Base-by-base conservation (phyloP, 2,113 vertebrate species). In the Turdus rufiventris region DNA sequence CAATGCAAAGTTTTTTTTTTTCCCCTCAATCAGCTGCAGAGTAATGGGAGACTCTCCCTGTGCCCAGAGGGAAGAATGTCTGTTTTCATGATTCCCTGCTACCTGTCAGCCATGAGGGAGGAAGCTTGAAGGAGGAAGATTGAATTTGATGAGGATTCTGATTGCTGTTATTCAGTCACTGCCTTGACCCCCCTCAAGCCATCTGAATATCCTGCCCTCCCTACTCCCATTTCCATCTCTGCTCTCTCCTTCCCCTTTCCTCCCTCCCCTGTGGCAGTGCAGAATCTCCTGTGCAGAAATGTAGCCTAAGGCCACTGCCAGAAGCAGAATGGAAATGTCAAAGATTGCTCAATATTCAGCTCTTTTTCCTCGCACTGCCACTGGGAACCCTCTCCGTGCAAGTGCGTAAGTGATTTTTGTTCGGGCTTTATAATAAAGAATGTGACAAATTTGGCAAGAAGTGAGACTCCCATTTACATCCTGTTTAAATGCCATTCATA, bases 371-470 rank as follows among this genome's bases (percentile, higher is more conserved):
- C 96, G 88, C 43, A 11, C 74, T 97, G 88, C 66, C 76, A 91
- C 58, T 28, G 78, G 54, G 72, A 94, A 20, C 60, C 24, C 57
- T 90, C 56, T 93, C 57, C n/a, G 60, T 86, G 88, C 62, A 67
- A 81, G 48, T 13, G 36, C 8, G 2, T 85, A 66, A 89, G n/a
- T 75, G 60, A 87, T 86, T 96, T 94, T 90, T 86, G 76, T 88
- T 82, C 45, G 2, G 63, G 65, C 57, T 94, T 92, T 80, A 7
- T 88, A 48, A 76, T 76, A 86, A 89, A 67, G 75, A 89, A 57
- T 48, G 82, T 88, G 91, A 77, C 68, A 84, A 77, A 84, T 96
- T 86, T 94, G 90, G 75, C 88, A 92, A 89, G 90, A 82, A 93
- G 72, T 2, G 65, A 77, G 93, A 50, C 50, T 88, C 20, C 58